Base-by-base conservation (phyloP, 2,797 vertebrate genomes). In the Sebastolobus altivelis region DNA sequence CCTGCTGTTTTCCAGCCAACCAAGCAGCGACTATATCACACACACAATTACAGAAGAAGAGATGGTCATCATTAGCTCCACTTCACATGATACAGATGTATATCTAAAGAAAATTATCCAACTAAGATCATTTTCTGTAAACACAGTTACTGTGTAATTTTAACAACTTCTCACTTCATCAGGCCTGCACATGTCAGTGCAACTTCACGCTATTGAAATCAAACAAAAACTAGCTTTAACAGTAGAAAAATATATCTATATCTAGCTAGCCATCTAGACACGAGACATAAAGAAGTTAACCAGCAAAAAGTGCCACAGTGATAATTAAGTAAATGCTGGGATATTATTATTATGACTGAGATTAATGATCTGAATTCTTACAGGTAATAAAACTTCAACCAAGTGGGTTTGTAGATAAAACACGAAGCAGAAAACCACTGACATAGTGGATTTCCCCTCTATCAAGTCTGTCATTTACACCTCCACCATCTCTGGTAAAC, bases 381-480 rank as follows among this genome's bases (percentile, higher is more conserved):
- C 25, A 12, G 38, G 40, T 73, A 68, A 72, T 72, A 68, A 76
- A 81, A 76, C 37, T 63, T 84, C n/a, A 82, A 20, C 58, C 49
- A 8, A 2, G 43, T 52, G 3, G 4, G 16, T 79, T 56, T 85
- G 27, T 29, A 58, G 43, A 72, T 84, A 71, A 77, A 81, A 81
- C 37, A 55, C 11, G 6, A 75, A 82, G 65, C 60, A 82, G 25
- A 86, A 79, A 81, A 73, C 29, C 72, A 67, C 77, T 35, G 68
- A 88, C 20, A 12, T 11, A 18, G 61, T 74, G 82, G 78, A 87
- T 81, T 87, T 84, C 61, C 79, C 84, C 72, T 68, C 77, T 59
- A 56, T 88, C 43, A 60, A 54, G 33, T 79, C 72, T 87, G 35
- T 88, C 65, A 81, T 85, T 77, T 79, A 66, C 75, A 84, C 62